Evolutionary conservation across 1,140 invertebrate genomes (phyloP), one percentile per base, ranked within the genome.

Genomic region (Proctacanthus coquilletti): DNA sequence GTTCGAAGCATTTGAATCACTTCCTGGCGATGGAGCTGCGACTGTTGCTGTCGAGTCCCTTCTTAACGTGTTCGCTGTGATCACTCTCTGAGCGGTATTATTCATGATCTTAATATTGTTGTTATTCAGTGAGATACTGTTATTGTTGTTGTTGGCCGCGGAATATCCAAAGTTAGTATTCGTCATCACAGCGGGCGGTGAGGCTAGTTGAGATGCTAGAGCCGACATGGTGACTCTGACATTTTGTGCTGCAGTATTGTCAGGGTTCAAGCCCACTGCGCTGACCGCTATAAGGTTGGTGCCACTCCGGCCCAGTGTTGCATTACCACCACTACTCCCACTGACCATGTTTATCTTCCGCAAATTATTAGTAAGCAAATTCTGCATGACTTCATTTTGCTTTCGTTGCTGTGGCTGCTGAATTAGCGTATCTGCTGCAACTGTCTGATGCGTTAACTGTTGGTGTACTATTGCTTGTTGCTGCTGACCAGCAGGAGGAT

Each of bases 151-250:
- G 4, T 27, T 31, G 6, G 30, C 30, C 18, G 52, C 53, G 18
- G 53, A 44, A 3, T 43, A 42, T 15, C 47, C 47, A 35, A 48
- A 59, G 8, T 50, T 50, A 15, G 52, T 42, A 40, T 56, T 60
- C 3, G 56, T 60, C 56, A 60, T 60, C 9, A 59, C 44, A 5
- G 56, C 58, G 3, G 57, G 56, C 8, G 57, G 58, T 5, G 58
- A 61, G 8, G 58, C 55, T 23, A 61, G 43, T 39, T 60, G 57
- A 2, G 58, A 57, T 14, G 58, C 58, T 15, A 61, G 41, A 3
- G 55, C 59, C 4, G 58, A 55, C 52, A 63, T 56, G 21, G 54
- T 57, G 8, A 61, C 56, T 4, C 57, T 47, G 15, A 60, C 54
- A 18, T 50, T 55, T 21, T 42, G 33, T 9, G 8, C 13, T 27